phyloP scores from a whole-genome alignment of 2,113 vertebrate genomes.

The Triplophysa rosa region DNA sequence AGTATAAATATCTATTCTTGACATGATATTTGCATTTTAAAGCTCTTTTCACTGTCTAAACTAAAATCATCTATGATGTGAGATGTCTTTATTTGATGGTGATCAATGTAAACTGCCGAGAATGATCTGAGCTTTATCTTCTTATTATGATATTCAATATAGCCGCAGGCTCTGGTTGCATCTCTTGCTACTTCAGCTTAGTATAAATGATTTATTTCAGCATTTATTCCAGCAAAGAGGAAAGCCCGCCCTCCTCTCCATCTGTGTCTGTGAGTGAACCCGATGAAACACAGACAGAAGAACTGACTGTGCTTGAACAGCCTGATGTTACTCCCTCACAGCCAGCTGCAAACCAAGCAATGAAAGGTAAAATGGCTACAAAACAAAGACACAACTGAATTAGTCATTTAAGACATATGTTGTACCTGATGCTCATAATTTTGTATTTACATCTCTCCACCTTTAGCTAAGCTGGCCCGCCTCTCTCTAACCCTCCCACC shows the following conservation, averaged over 20 bases:
- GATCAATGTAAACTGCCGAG: neutral
- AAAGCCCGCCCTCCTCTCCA: slow-evolving; percentile 44
- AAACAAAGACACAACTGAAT: neutral
- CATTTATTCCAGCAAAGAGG: slow-evolving; percentile 56
- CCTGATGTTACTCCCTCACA: slow-evolving; percentile 64
- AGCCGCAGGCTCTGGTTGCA: neutral
- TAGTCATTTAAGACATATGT: neutral
- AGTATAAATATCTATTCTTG: neutral
- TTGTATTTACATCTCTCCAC: slow-evolving; percentile 12
- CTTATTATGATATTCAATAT: neutral
- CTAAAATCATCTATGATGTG: neutral
- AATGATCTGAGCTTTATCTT: neutral
- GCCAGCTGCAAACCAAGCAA: slow-evolving; percentile 71
- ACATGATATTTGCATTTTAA: neutral
- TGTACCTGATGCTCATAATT: neutral
- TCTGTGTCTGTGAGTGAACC: slow-evolving; percentile 42
- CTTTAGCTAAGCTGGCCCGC: slow-evolving; percentile 84
- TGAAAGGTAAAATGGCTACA: slow-evolving; percentile 73
- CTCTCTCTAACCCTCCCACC: slow-evolving; percentile 87
- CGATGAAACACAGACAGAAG: slow-evolving; percentile 58
- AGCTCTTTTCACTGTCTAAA: neutral
- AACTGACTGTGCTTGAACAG: slow-evolving; percentile 68
- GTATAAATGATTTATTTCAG: slow-evolving; percentile 2
- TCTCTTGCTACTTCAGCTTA: neutral
- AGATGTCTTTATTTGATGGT: neutral